These are phyloP conservation scores for Cataglyphis albicans DNA, from an alignment of 2,888 invertebrate species.

Conservation along the genomic window DNA sequence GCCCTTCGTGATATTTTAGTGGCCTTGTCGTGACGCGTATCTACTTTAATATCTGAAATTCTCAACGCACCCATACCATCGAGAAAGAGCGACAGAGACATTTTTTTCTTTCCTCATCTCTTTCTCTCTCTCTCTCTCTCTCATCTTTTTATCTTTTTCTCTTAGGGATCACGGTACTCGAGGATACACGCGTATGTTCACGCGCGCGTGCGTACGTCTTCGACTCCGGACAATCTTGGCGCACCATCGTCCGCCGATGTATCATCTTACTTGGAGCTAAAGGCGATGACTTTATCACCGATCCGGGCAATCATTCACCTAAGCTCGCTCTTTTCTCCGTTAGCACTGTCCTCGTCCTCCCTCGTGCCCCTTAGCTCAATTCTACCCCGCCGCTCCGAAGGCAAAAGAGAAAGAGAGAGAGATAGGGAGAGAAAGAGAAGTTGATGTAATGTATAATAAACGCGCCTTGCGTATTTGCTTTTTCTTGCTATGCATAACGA, in stretches of 20 bases:
- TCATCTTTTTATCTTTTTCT: slow-evolving; percentile 47
- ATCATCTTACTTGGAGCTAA: slow-evolving; percentile 85
- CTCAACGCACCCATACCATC: slow-evolving; percentile 72
- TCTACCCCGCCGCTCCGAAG: slow-evolving; percentile 1
- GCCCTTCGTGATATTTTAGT: slow-evolving; percentile 73
- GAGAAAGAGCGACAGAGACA: slow-evolving; percentile 52
- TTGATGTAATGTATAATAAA: slow-evolving; percentile 66
- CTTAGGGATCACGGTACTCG: not conserved
- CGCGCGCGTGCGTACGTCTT: slow-evolving; percentile 52
- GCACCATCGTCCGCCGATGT: slow-evolving; percentile 84
- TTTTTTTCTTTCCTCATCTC: slow-evolving; percentile 1
- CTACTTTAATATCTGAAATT: slow-evolving; percentile 76
- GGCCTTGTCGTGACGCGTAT: slow-evolving; percentile 66
- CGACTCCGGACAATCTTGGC: slow-evolving; percentile 79
- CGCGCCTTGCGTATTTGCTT: slow-evolving; percentile 61
- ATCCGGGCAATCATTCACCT: slow-evolving; percentile 80
- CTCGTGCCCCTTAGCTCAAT: slow-evolving; percentile 18
- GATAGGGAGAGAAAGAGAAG: slow-evolving; percentile 25
- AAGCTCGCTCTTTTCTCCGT: slow-evolving; percentile 69
- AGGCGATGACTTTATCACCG: slow-evolving; percentile 86
- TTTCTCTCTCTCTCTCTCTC: slow-evolving; percentile 28
- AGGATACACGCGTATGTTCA: slow-evolving; percentile 29
- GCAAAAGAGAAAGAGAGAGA: slow-evolving; percentile 7
- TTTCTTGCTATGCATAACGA: slow-evolving; percentile 59
- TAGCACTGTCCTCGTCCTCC: slow-evolving; percentile 59